Base-by-base conservation (phyloP, 2,113 vertebrate species). In the Phrynosoma platyrhinos region DNA sequence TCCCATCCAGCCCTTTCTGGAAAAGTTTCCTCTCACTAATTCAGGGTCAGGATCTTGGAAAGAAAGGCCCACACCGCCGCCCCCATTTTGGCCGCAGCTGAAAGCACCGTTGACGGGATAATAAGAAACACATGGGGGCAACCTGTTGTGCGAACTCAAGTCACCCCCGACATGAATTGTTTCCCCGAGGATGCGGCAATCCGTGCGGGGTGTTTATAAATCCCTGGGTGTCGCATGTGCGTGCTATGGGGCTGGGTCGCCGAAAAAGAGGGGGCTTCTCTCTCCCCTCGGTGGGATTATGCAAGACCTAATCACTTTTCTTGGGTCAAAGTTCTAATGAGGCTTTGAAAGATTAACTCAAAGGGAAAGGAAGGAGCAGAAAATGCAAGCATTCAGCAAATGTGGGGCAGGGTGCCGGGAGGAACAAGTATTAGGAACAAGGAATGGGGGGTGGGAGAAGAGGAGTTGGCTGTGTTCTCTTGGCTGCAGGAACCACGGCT, bases 311-410 rank as follows among this genome's bases (percentile, higher is more conserved):
- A 88, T 69, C 62, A 30, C 55, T 86, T 68, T 52, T 18, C 84
- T 53, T 30, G 81, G 81, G 64, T 88, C 74, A 88, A 88, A 77
- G 87, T 83, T 77, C 87, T 83, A 36, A 88, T 68, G 87, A 87
- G 47, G 62, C 75, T 83, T 58, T 23, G 71, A 69, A 78, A 74
- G 87, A 88, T 83, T 88, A 78, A 32, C 47, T 18, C 58, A 9
- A 20, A 66, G 58, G 55, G 72, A 14, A 30, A 68, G 72, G 42
- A 76, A 25, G 14, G 72, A 20, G 4, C 1, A 53, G 72, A 88
- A 83, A 88, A 83, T 55, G 47, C 55, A 23, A 58, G n/a, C 81
- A 88, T 88, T 88, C 87, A 88, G 55, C 3, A 66, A 82, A 66
- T 47, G 52, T 58, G 79, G 86, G 58, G 86, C 79, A 87, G 52